Conservation (phyloP, 2,888 invertebrate species). For the Caenorhabditis macrosperma region DNA sequence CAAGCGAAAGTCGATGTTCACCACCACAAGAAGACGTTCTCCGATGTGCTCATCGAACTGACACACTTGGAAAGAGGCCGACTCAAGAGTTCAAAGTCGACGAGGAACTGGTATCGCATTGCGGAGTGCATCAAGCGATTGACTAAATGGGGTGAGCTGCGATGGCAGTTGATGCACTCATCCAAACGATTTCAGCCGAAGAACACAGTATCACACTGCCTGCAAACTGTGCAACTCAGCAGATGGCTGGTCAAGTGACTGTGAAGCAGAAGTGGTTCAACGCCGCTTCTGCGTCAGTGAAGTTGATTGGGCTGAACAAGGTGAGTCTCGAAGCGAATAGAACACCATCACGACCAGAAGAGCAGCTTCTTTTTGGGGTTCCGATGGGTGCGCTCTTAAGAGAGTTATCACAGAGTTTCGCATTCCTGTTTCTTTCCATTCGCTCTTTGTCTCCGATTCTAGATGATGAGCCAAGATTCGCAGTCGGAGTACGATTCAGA, state of each 20-base stretch:
- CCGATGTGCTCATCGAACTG: slow-evolving; percentile 72
- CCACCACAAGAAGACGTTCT: slow-evolving; percentile 77
- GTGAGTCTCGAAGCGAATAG: slow-evolving; percentile 21
- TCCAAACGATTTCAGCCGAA: slow-evolving; percentile 76
- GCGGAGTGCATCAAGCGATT: slow-evolving; percentile 77
- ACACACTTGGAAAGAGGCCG: slow-evolving; percentile 80
- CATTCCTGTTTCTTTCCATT: neutral
- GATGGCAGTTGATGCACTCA: too few species aligned
- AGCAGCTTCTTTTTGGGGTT: slow-evolving; percentile 7
- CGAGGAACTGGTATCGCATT: slow-evolving; percentile 78
- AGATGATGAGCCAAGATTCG: slow-evolving; percentile 52
- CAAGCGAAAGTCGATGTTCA: slow-evolving; percentile 76
- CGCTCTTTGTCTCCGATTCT: neutral
- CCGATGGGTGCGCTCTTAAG: neutral
- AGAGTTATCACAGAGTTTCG: neutral
- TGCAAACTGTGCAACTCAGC: slow-evolving; percentile 66
- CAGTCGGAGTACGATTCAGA: slow-evolving; percentile 56
- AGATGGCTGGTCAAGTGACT: slow-evolving; percentile 48
- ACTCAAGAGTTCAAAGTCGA: slow-evolving; percentile 56
- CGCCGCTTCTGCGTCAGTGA: slow-evolving; percentile 74
- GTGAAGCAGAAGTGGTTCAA: slow-evolving; percentile 74
- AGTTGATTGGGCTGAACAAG: slow-evolving; percentile 72
- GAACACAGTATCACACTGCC: slow-evolving; percentile 75
- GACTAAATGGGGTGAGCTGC: slow-evolving; percentile 69
- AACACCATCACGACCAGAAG: too few species aligned